Percentiles rank a stretch among this genome's conserved stretches.
phyloP scores from a whole-genome alignment of 2,113 vertebrate genomes.

The Bostrychus sinensis region DNA sequence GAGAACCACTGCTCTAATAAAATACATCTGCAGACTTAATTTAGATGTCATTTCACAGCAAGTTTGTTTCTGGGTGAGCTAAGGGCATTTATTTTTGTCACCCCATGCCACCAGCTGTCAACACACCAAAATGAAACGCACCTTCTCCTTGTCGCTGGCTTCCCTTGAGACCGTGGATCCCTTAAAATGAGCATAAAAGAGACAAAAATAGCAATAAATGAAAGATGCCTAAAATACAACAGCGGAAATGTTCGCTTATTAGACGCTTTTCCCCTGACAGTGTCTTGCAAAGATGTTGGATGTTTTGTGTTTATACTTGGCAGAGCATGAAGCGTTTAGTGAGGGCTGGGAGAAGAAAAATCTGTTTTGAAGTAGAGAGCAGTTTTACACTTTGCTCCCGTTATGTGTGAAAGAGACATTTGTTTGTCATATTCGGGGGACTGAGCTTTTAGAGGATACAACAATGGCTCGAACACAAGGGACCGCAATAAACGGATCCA shows the following conservation, averaged over 20 bases:
- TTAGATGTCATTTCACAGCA: conserved; percentile 47
- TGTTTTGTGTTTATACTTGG: conserved; percentile 25
- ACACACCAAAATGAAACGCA: conserved; percentile 54
- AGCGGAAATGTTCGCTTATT: conserved; percentile 20
- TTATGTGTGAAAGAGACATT: not conserved
- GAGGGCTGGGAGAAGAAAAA: not conserved
- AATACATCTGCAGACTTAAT: conserved; percentile 35
- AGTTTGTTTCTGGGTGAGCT: conserved; percentile 20
- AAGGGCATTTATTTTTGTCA: conserved; percentile 48
- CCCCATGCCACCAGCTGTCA: conserved; percentile 34
- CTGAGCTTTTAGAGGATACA: conserved; percentile 1
- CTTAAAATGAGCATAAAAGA: conserved; percentile 63
- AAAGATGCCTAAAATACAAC: conserved; percentile 19
- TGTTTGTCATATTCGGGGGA: not conserved
- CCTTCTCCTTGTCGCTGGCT: conserved; percentile 97
- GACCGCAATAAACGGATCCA: not conserved
- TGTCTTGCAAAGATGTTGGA: conserved; percentile 20
- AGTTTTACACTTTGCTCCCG: not conserved
- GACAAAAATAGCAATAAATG: conserved; percentile 35
- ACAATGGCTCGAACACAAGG: conserved; percentile 6
- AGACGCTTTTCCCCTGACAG: not conserved
- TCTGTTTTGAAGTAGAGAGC: not conserved
- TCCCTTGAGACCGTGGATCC: conserved; percentile 94
- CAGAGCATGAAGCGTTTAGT: conserved; percentile 18
- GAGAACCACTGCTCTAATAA: not conserved